phyloP scores from a whole-genome alignment of 2,888 invertebrate genomes.

The Morinoia aosen region DNA sequence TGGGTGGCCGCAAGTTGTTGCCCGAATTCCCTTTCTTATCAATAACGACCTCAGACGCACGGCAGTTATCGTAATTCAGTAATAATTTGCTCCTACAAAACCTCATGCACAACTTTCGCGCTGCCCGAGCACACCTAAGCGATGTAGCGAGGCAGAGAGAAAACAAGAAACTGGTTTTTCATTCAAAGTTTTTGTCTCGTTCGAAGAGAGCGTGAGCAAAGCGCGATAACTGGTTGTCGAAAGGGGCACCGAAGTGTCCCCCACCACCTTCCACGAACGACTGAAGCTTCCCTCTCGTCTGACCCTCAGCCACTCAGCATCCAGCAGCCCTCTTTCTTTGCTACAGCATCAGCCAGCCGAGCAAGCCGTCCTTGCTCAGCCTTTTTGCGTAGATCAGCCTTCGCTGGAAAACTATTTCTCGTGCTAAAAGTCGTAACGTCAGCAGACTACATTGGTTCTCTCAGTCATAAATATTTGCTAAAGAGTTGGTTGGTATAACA shows the following conservation, averaged over 20 bases:
- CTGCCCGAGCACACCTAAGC: not conserved
- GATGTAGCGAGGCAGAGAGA: not conserved
- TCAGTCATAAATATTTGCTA: too few species aligned
- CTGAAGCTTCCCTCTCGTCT: slow-evolving; percentile 48
- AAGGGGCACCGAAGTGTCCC: not conserved
- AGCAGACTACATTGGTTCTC: not conserved
- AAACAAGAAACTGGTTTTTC: slow-evolving; percentile 30
- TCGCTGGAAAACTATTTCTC: not conserved
- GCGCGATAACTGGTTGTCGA: slow-evolving; percentile 3
- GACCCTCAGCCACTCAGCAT: slow-evolving; percentile 51
- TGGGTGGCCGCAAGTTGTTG: not conserved
- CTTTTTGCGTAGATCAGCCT: not conserved
- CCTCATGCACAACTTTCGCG: not conserved
- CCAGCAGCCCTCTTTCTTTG: slow-evolving; percentile 51
- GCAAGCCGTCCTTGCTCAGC: slow-evolving; percentile 5
- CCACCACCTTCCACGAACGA: slow-evolving; percentile 1
- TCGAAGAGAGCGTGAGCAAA: slow-evolving; percentile 47
- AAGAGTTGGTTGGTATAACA: not conserved
- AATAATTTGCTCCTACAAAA: not conserved
- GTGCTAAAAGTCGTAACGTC: not conserved
- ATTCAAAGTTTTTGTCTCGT: not conserved
- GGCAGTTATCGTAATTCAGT: slow-evolving; percentile 21
- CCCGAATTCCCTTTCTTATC: slow-evolving; percentile 41
- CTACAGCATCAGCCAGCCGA: slow-evolving; percentile 46
- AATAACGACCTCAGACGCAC: not conserved